These are phyloP conservation scores for Drosophila saltans DNA, from an alignment of 1,140 invertebrate species.

Conservation along the genomic window DNA sequence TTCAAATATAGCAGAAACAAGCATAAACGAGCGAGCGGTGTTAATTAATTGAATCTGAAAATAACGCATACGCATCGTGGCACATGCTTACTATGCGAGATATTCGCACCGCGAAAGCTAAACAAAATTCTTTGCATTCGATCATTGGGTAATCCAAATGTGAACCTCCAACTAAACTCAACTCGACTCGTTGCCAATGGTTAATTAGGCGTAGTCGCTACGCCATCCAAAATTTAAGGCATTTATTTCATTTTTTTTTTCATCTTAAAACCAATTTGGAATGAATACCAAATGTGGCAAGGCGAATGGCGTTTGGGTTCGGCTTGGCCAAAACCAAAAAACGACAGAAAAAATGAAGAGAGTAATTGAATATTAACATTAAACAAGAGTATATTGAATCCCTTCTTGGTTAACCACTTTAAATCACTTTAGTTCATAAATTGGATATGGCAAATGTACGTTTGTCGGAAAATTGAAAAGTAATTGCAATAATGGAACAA, in stretches of 20 bases:
- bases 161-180: neutral
- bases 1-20: slow-evolving; percentile 37
- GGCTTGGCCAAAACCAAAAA: neutral
- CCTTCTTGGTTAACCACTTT: slow-evolving; percentile 31
- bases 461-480: slow-evolving; percentile 46
- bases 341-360: neutral
- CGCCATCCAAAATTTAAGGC: slow-evolving; percentile 46
- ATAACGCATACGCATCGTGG: slow-evolving; percentile 65
- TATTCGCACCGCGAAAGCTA: slow-evolving; percentile 1
- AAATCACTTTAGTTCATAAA: slow-evolving; percentile 19
- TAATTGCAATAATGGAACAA: slow-evolving; percentile 39
- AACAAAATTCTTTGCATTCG: slow-evolving; percentile 44
- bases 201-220: slow-evolving; percentile 59
- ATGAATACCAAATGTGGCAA: slow-evolving; percentile 50
- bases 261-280: slow-evolving; percentile 56
- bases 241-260: slow-evolving; percentile 32
- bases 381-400: neutral
- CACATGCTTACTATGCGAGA: slow-evolving; percentile 37
- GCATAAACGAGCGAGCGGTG: slow-evolving; percentile 13
- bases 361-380: slow-evolving; percentile 10
- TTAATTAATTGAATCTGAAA: slow-evolving; percentile 63
- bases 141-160: slow-evolving; percentile 54
- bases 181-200: slow-evolving; percentile 34
- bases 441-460: slow-evolving; percentile 14
- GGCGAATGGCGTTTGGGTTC: slow-evolving; percentile 24